These are phyloP conservation scores for Pituophis catenifer DNA, from an alignment of 2,113 vertebrate species.

Conservation along the genomic window DNA sequence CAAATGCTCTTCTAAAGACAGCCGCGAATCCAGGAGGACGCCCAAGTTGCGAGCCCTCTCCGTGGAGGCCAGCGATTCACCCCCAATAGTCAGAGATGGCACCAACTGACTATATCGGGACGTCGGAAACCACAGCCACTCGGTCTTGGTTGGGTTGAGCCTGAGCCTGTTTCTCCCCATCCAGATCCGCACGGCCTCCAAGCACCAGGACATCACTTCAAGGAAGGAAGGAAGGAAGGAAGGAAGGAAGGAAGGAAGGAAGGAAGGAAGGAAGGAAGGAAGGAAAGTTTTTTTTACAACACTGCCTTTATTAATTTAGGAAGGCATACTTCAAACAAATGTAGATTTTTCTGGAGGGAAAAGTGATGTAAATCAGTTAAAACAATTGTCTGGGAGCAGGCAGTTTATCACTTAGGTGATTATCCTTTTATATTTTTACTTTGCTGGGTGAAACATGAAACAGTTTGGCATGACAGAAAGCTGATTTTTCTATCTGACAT, in stretches of 20 bases:
- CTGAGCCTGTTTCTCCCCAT: no score
- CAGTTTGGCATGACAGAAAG: slow-evolving; percentile 66
- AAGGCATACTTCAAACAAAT: slow-evolving; percentile 62
- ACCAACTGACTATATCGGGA: no score
- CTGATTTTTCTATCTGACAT: slow-evolving; percentile 47
- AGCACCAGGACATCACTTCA: background rate
- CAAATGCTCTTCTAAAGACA: no score
- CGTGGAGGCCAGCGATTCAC: no score
- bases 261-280: background rate
- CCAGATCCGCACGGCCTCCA: no score
- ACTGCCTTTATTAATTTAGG: slow-evolving; percentile 52
- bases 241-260: slow-evolving; percentile 1
- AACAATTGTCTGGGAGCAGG: slow-evolving; percentile 63
- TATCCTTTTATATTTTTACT: slow-evolving; percentile 69
- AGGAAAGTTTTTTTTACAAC: slow-evolving; percentile 3
- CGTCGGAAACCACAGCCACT: no score
- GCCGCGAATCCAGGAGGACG: no score
- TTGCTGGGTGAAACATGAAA: slow-evolving; percentile 64
- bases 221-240: background rate
- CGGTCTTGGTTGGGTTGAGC: no score
- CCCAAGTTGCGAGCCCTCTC: no score
- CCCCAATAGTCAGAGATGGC: no score
- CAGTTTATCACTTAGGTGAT: slow-evolving; percentile 70
- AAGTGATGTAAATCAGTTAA: slow-evolving; percentile 70
- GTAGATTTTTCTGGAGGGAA: slow-evolving; percentile 55